These are phyloP conservation scores for Drosophila fuyamai DNA, from an alignment of 1,140 invertebrate species.

Conservation along the genomic window DNA sequence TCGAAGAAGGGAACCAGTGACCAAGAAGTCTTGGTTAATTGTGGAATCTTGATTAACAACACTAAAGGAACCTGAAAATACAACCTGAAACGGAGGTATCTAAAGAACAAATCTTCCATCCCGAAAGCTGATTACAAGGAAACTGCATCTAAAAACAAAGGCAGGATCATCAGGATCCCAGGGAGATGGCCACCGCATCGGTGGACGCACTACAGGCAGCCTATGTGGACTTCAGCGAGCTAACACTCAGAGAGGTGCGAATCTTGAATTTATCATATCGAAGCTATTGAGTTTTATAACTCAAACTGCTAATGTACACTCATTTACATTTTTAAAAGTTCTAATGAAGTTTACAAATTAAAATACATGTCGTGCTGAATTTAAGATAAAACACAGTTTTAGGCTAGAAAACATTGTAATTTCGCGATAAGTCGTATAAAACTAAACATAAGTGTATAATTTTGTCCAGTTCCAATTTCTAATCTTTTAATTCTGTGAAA, in stretches of 20 bases:
- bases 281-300: too few species aligned
- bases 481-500: too few species aligned
- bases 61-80: too few species aligned
- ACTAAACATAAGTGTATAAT: too few species aligned
- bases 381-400: not conserved
- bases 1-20: not conserved
- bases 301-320: too few species aligned
- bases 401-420: not conserved
- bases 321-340: too few species aligned
- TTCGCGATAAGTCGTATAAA: not conserved
- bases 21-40: not conserved
- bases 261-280: not conserved
- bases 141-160: not conserved
- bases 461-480: too few species aligned
- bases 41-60: not conserved
- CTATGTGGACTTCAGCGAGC: constrained; percentile 61
- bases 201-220: constrained; percentile 55
- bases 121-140: not conserved
- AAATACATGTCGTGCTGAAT: not conserved
- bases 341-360: too few species aligned
- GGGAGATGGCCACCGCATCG: constrained; percentile 61
- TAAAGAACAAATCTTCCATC: not conserved
- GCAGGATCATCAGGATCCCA: not conserved
- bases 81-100: not conserved
- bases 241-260: constrained; percentile 54